phyloP scores from a whole-genome alignment of 2,797 vertebrate genomes.

The Leuciscus waleckii region DNA sequence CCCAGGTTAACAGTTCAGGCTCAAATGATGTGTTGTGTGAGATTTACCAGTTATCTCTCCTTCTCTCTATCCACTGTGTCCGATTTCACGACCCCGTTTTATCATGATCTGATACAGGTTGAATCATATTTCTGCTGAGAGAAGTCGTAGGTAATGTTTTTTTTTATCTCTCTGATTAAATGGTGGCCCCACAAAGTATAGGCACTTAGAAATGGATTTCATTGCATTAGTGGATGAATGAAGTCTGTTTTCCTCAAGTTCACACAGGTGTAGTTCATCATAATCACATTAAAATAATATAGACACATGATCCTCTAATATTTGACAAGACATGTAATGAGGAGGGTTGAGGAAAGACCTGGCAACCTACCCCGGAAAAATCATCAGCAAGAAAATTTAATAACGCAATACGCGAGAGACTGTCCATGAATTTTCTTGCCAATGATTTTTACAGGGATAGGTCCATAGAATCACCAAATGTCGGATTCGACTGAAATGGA shows the following conservation, averaged over 20 bases:
- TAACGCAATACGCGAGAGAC: no score
- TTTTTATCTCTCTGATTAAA: slow-evolving; percentile 12
- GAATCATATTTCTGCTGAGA: slow-evolving; percentile 36
- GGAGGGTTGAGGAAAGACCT: no score
- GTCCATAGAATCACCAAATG: no score
- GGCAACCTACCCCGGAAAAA: no score
- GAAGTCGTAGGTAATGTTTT: not conserved
- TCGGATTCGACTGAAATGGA: no score
- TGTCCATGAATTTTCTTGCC: no score
- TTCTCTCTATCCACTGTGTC: slow-evolving; percentile 58
- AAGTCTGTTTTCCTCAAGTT: not conserved
- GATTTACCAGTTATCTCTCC: slow-evolving; percentile 63
- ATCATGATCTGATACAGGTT: slow-evolving; percentile 31
- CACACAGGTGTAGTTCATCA: not conserved
- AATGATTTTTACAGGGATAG: no score
- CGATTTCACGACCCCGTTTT: slow-evolving; percentile 41
- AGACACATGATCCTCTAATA: not conserved
- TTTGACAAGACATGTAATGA: no score
- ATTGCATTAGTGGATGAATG: not conserved
- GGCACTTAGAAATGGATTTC: not conserved
- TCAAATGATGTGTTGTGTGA: slow-evolving; percentile 59
- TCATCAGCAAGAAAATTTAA: no score
- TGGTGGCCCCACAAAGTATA: slow-evolving; percentile 15
- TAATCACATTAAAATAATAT: not conserved
- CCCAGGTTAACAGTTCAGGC: slow-evolving; percentile 63